A percentile compares a stretch with the other conserved stretches of the same genome.
Conservation (phyloP, 2,113 vertebrate genomes). For the Aphyosemion australe region DNA sequence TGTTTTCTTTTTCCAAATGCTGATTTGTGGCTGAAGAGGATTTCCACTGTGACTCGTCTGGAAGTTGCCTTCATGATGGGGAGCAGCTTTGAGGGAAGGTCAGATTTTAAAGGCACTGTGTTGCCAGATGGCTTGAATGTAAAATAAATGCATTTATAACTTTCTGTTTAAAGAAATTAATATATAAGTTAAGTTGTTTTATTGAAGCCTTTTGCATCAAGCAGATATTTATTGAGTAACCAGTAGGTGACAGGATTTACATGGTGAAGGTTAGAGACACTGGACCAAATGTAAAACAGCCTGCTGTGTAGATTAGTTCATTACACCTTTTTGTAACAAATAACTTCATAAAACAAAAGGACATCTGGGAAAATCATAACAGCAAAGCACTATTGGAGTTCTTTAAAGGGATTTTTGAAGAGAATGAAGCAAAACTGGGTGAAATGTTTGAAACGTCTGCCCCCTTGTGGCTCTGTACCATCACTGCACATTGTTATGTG, state of each 20-base stretch:
- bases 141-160: constrained; percentile 30
- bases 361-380: background rate
- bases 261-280: constrained; percentile 19
- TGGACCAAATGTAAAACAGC: constrained; percentile 24
- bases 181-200: background rate
- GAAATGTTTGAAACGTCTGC: constrained; percentile 40
- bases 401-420: background rate
- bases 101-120: constrained; percentile 25
- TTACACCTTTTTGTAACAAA: constrained; percentile 11
- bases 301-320: background rate
- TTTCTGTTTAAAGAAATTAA: constrained; percentile 17
- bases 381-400: constrained; percentile 7
- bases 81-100: constrained; percentile 41
- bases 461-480: constrained; percentile 54
- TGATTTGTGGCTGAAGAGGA: constrained; percentile 43
- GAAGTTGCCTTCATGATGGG: constrained; percentile 71
- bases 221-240: constrained; percentile 19
- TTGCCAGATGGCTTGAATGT: constrained; percentile 66
- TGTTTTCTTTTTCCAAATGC: constrained; percentile 9
- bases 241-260: constrained; percentile 21
- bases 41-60: constrained; percentile 71
- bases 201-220: constrained; percentile 29
- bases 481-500: constrained; percentile 48
- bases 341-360: background rate
- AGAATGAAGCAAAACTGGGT: background rate